phyloP scores from a whole-genome alignment of 2,888 invertebrate genomes.

The Lysandra bellargus region DNA sequence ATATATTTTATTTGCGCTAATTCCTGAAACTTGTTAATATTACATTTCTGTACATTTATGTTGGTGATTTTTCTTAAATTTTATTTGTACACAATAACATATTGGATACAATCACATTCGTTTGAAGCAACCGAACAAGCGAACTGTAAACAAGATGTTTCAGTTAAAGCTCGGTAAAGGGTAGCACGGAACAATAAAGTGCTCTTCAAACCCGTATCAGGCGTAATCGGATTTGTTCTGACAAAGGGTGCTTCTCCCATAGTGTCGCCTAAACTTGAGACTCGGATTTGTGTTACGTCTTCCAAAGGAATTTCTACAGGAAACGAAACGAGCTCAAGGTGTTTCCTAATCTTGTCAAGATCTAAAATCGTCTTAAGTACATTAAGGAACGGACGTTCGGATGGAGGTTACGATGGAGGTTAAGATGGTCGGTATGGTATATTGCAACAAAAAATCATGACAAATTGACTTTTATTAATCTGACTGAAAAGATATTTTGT shows the following conservation, averaged over 20 bases:
- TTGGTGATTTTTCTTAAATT: too few relatives aligned
- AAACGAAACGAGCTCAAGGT: neutral
- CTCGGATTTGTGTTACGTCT: constrained; percentile 5
- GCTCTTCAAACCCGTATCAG: neutral
- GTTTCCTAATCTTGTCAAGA: too few relatives aligned
- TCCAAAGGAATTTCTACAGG: neutral
- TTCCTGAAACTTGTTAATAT: too few relatives aligned
- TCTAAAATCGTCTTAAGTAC: too few relatives aligned
- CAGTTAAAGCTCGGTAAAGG: neutral
- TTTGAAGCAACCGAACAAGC: neutral
- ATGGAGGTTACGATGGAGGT: too few relatives aligned
- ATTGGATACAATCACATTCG: neutral
- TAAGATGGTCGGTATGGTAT: too few relatives aligned
- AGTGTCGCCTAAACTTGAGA: neutral
- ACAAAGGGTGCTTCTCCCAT: neutral
- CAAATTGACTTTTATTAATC: too few relatives aligned
- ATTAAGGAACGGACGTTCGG: too few relatives aligned
- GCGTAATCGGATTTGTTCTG: constrained; percentile 18
- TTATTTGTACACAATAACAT: neutral
- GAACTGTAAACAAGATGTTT: constrained; percentile 9
- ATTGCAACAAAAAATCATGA: too few relatives aligned
- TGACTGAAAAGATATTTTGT: too few relatives aligned
- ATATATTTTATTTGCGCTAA: too few relatives aligned
- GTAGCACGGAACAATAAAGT: neutral
- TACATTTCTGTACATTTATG: too few relatives aligned